Evolutionary conservation across 1,140 invertebrate genomes (phyloP), one percentile per base, ranked within the genome.

Genomic region (Charaxes varanes): DNA sequence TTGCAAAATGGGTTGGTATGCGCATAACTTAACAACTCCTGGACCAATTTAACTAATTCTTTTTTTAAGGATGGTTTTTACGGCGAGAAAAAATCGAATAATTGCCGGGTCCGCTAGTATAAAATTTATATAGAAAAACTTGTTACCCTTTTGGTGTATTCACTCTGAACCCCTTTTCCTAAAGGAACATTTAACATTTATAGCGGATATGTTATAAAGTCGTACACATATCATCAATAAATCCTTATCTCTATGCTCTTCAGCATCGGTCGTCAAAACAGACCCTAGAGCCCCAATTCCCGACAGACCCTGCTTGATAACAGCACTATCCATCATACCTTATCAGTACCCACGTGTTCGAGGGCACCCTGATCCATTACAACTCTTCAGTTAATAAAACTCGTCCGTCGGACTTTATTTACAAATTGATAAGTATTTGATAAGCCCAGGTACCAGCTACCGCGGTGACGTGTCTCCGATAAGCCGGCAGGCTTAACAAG

Each of bases 361-460:
- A 55, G 38, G 44, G 31, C 52, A 35, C 55, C 51, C 49, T 62
- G 66, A 72, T 69, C 65, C 58, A 69, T 72, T 72, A 64, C 61
- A 56, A 58, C 47, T 60, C 60, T 62, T 54, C 61, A 66, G 50
- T 69, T 72, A 67, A 72, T 67, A 68, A 72, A 68, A 58, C 53
- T 24, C 46, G 43, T 23, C 48, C 53, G 53, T 62, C 59, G 45
- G 34, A 54, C 19, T 52, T 59, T 72, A 69, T 72, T 72, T 67
- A 72, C 62, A 62, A 64, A 71, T 53, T 63, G 67, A 71, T 71
- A 71, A 65, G 55, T 60, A 53, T 44, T 38, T 42, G 60, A 59
- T 68, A 57, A 41, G 37, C 28, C n/a, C 49, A 44, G 37, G 52
- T 27, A 53, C 40, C 37, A 28, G 67, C 67, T 67, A 67, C 67